These are phyloP conservation scores for Aegotheles bennettii DNA, from an alignment of 2,113 vertebrate genomes.

Conservation along the genomic window DNA sequence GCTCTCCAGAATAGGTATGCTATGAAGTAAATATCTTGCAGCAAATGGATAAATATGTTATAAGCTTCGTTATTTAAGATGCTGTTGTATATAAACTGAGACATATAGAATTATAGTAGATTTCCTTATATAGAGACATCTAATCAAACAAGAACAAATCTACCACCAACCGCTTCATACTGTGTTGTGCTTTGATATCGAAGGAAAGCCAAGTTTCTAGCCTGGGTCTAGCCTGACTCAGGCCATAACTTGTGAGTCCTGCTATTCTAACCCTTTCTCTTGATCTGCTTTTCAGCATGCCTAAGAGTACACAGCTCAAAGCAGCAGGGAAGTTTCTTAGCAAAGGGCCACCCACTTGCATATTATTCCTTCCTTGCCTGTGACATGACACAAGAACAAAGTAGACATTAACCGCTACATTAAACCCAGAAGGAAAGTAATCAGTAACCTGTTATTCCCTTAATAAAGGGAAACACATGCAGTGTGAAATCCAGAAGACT, in stretches of 20 bases:
- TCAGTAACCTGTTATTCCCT: conserved; percentile 99
- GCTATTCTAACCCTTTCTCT: conserved; percentile 99
- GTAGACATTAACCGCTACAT: conserved; percentile 99
- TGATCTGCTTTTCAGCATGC: conserved; percentile 90
- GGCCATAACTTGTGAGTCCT: conserved; percentile 86
- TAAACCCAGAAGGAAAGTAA: conserved; percentile 98
- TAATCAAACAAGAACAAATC: conserved; percentile 61
- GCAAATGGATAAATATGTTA: neutral
- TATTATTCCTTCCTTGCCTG: conserved; percentile 93
- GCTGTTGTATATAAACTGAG: neutral
- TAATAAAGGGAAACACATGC: conserved; percentile 99
- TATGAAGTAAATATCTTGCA: neutral
- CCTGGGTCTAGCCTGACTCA: conserved; percentile 77
- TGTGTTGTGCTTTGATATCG: conserved; percentile 67
- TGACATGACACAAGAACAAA: conserved; percentile 99
- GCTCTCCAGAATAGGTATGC: neutral
- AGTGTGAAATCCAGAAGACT: conserved; percentile 94
- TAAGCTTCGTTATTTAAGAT: conserved; percentile 38
- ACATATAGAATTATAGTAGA: neutral
- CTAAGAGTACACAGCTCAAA: conserved; percentile 83
- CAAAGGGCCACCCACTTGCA: conserved; percentile 98
- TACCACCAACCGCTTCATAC: conserved; percentile 62
- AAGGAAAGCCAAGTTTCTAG: conserved; percentile 83
- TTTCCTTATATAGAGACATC: conserved; percentile 34
- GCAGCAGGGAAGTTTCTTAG: conserved; percentile 86